Evolutionary conservation across 2,888 invertebrate genomes (phyloP), one percentile per base, ranked within the genome.

Genomic region (Andricus curvator): DNA sequence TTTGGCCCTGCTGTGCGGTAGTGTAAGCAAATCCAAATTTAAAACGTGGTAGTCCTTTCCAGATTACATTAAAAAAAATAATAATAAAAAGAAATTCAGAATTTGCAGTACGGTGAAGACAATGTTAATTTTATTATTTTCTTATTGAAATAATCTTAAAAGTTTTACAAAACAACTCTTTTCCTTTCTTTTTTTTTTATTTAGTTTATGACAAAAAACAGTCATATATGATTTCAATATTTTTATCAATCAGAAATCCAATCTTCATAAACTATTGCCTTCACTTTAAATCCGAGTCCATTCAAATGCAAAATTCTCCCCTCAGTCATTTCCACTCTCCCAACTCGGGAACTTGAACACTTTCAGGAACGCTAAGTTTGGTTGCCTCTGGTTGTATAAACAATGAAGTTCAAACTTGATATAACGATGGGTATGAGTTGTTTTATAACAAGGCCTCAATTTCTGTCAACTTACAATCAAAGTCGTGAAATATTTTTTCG

Each of bases 371-470:
- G 20, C 9, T 29, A 70, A 70, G 70, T 70, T 70, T 70, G 70
- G 70, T 3, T 70, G 51, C 51, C 48, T 48, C 48, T 70, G 70
- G 29, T 70, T 70, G 70, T 29, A 48, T 48, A 51, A 70, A 70
- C 70, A 70, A 56, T 56, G n/a, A 22, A 51, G 51, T 70, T 70
- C 11, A 25, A 70, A 70, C 70, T 70, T 70, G 37, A 37, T 70
- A 70, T 70, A 70, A 70, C 51, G 44, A 48, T 70, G 48, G 70
- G 20, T 70, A 51, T 48, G 29, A 70, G 48, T 33, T 70, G 48
- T 70, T 70, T 70, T 20, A 51, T 51, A 29, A 70, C 51, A 25
- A 70, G 48, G 48, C 51, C 48, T 70, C 29, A 70, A 48, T 70
- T 70, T 29, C 29, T 29, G 44, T 70, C 15, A 70, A 70, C 48